Conservation (phyloP, 2,113 vertebrate genomes). For the Chloroceryle aenea region DNA sequence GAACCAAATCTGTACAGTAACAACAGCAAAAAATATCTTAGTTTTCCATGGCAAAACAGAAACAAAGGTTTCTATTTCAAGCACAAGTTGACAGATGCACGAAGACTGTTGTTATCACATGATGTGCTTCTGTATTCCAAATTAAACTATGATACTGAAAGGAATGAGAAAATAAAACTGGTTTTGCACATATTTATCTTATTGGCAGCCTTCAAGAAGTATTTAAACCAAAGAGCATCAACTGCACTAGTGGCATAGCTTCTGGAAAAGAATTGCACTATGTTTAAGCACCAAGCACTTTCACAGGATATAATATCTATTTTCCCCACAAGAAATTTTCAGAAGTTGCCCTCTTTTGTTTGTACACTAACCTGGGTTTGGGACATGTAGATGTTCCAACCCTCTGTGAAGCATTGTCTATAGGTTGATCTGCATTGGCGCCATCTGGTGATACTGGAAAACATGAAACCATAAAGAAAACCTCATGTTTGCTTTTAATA, state of each 20-base stretch:
- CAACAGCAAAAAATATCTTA: background rate
- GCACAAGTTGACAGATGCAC: background rate
- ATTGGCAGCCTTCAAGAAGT: background rate
- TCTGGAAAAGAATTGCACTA: background rate
- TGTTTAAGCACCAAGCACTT: background rate
- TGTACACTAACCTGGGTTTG: background rate
- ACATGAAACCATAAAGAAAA: background rate
- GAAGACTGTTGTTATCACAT: background rate
- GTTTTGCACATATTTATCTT: background rate
- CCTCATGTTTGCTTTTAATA: background rate
- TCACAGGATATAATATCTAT: background rate
- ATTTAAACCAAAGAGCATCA: background rate
- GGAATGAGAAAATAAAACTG: background rate
- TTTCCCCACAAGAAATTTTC: background rate
- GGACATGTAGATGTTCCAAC: background rate
- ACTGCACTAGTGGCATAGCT: background rate
- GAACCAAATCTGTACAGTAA: background rate
- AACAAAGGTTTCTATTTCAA: slow-evolving; percentile 39
- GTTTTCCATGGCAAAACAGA: background rate
- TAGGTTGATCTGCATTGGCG: slow-evolving; percentile 3
- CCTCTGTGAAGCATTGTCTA: background rate
- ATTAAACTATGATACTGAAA: background rate
- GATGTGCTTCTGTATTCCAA: background rate
- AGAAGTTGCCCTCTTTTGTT: background rate
- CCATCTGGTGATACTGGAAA: slow-evolving; percentile 61